Base-by-base conservation (phyloP, 2,797 vertebrate species). In the Podarcis lilfordi region DNA sequence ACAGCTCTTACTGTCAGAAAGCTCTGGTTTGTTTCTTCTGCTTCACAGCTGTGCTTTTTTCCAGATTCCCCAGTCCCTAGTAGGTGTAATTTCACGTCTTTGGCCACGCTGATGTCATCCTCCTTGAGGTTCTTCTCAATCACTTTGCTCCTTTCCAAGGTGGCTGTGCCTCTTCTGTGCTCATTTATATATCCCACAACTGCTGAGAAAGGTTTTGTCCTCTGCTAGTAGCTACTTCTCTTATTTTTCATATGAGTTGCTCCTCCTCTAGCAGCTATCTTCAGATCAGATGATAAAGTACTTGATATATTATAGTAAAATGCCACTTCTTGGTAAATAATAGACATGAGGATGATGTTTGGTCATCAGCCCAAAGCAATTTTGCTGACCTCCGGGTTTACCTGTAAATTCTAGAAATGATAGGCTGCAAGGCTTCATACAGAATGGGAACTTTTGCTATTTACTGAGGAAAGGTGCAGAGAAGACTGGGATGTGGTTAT, bases 51-150 rank as follows among this genome's bases (percentile, higher is more conserved):
- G 13, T 55, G 50, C 50, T 55, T 55, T 55, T 55, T 55, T 55
- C 13, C 50, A 55, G 50, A 55, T 55, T 55, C 50, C 1, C 13
- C 50, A 55, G 50, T 55, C 50, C 98, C 98, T 92, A 99, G 98
- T 95, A 99, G 97, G 93, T 99, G 98, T 95, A 99, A 97, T 96
- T 99, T 99, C 37, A 99, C 98, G 95, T 99, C 98, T 95, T 99
- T 99, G 96, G 98, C 98, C 89, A 98, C 98, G 95, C 97, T 99
- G 95, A 99, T 95, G 76, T 98, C 98, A 94, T 99, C 98, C 96
- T 99, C 98, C 96, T 99, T 99, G 85, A 99, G 98, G 97, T 98
- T 99, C 93, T 98, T 99, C 97, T 99, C 98, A 97, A 99, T 99
- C 94, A 98, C 98, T 98, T 99, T 99, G 98, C 98, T 99, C 96